Conservation (phyloP, 53 echinoderm and acorn worm genomes). For the Glandiceps talaboti region DNA sequence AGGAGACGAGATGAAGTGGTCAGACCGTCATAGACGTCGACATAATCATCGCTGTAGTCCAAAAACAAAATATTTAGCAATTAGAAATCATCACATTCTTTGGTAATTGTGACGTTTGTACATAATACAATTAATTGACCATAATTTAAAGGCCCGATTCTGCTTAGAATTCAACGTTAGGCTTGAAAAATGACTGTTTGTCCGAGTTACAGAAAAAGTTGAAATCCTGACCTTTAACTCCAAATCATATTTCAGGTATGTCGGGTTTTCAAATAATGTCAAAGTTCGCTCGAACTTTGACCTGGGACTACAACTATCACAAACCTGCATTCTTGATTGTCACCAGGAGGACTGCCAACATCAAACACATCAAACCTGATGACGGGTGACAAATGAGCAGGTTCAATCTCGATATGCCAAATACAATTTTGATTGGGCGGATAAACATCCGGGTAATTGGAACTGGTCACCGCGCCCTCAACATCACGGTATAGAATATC, state of each 20-base stretch:
- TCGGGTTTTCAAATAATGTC: no score
- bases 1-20: neutral
- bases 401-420: neutral
- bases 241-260: no score
- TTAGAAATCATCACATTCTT: no score
- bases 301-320: neutral
- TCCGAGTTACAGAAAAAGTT: no score
- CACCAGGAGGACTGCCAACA: neutral
- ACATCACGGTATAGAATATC: no score
- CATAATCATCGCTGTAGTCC: neutral
- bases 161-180: no score
- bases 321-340: neutral
- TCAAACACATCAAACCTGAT: neutral
- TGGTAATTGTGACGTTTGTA: no score
- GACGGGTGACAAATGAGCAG: neutral
- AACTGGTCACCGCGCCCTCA: neutral
- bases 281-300: neutral
- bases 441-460: neutral
- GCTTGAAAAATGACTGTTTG: no score
- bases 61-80: no score
- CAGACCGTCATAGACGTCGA: neutral
- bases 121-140: no score
- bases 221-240: no score
- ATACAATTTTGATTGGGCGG: neutral
- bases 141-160: no score